Base-by-base conservation (phyloP, 1,140 invertebrate genomes). In the Aphelinus certus region DNA sequence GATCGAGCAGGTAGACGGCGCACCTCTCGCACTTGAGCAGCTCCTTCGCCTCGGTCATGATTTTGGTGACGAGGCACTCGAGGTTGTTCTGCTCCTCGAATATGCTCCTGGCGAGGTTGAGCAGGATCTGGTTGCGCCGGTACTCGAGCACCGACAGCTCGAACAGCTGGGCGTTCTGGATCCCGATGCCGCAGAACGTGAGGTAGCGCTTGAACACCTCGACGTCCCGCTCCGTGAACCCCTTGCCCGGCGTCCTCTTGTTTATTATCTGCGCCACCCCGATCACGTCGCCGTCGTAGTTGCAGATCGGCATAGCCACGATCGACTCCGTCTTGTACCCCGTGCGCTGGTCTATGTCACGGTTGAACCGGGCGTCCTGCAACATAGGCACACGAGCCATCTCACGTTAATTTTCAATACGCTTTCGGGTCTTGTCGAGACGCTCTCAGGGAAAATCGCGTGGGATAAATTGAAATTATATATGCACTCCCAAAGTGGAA, bases 201-300 rank as follows among this genome's bases (percentile, higher is more conserved):
- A 99, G 89, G 87, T 98, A 98, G 43, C 86, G 89, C 72, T 92
- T 90, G 81, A 94, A 94, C 45, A 94, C 91, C 89, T 98, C 95
- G 63, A 98, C 95, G 84, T 99, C 97, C 76, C 93, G 92, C 4
- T 93, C 89, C 1, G 94, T 96, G 85, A 98, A 99, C 81, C 95
- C 93, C 81, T 94, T 91, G 77, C 92, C 92, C 84, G 92, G 94
- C 84, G 95, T 93, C 62, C 94, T 96, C 89, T 98, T 98, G 86
- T 98, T 99, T 78, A 99, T 97, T 78, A 98, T 97, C 90, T 99
- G 96, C 51, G 97, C 97, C 0, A 98, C 97, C 3, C 97, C 97
- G 76, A 99, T 97, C 0, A 98, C 97, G 79, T 97, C 95, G 0
- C 96, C 97, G 79, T 97, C 95, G 83, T 95, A 96, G 88, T 98